Conservation (phyloP, 2,113 vertebrate species). For the Heterotilapia buettikoferi region DNA sequence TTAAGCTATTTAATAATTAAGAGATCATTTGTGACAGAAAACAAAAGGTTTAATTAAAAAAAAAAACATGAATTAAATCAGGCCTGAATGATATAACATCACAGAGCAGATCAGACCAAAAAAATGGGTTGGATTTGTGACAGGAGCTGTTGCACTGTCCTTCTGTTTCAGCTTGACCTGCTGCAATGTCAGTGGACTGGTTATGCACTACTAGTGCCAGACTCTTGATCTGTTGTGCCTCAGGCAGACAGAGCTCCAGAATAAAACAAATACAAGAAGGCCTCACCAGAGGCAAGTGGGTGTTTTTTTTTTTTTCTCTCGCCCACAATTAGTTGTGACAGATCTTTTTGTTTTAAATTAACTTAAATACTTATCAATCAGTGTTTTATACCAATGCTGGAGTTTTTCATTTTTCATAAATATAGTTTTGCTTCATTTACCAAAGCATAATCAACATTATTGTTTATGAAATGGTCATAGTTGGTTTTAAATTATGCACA, state of each 20-base stretch:
- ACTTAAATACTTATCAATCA: background rate
- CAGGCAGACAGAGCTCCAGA: slow-evolving; percentile 4
- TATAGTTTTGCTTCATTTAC: background rate
- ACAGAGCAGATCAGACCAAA: background rate
- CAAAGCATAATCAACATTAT: background rate
- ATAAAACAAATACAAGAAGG: background rate
- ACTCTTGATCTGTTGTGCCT: background rate
- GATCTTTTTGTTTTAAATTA: background rate
- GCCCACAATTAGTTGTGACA: background rate
- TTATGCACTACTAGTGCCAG: background rate
- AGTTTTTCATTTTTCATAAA: background rate
- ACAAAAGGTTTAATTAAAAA: background rate
- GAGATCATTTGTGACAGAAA: background rate
- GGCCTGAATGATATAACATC: background rate
- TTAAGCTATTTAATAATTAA: background rate
- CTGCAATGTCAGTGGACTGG: background rate
- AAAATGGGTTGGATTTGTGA: background rate
- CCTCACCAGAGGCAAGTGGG: background rate
- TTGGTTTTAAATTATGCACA: background rate
- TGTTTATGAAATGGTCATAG: background rate
- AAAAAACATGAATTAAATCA: background rate
- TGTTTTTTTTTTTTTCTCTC: background rate
- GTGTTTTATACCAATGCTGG: background rate
- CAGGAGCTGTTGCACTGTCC: background rate
- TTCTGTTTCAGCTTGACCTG: slow-evolving; percentile 31